Base-by-base conservation (phyloP, 1,140 invertebrate species). In the Anoplolepis gracilipes region DNA sequence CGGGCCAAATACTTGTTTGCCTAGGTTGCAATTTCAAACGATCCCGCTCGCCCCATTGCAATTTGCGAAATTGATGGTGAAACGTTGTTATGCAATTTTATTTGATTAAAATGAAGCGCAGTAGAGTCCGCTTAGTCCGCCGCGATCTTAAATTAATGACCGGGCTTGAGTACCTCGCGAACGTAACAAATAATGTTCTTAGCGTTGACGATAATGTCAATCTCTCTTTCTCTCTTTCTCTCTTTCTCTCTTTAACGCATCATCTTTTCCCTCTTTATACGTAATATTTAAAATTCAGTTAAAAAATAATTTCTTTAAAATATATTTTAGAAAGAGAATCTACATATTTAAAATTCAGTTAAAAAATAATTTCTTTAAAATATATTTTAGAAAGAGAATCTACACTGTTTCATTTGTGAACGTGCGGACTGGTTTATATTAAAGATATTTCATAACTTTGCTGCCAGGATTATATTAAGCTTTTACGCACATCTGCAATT, bases 41-140 rank as follows among this genome's bases (percentile, higher is more conserved):
- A 36, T 73, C 70, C 65, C 76, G 49, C 72, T 85, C 42, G 6
- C 16, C 39, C 28, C 19, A 22, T 46, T 39, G n/a, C 57, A 55
- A 72, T 42, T 57, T 28, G 19, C 84, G 16, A 19, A 62, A 82
- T 87, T 55, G 59, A 86, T 84, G 75, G 87, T 81, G 85, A 91
- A 91, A 89, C 87, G 92, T 94, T 92, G 92, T 94, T 93, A 92
- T 85, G 87, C 88, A 85, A 90, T 92, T 92, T 93, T 87, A 89
- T 94, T 81, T 93, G 93, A 93, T 94, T 94, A 94, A 94, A 94
- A 92, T 93, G 30, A 49, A 42, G 57, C 10, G 19, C 11, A 22
- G n/a, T 2, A 6, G n/a, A n/a, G 28, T 22, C n/a, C 8, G 7
- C 36, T 25, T 25, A 55, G 3, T 25, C 13, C 28, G 25, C 3